Evolutionary conservation across 2,113 vertebrate genomes (phyloP).

Genomic region (Crypturellus undulatus): DNA sequence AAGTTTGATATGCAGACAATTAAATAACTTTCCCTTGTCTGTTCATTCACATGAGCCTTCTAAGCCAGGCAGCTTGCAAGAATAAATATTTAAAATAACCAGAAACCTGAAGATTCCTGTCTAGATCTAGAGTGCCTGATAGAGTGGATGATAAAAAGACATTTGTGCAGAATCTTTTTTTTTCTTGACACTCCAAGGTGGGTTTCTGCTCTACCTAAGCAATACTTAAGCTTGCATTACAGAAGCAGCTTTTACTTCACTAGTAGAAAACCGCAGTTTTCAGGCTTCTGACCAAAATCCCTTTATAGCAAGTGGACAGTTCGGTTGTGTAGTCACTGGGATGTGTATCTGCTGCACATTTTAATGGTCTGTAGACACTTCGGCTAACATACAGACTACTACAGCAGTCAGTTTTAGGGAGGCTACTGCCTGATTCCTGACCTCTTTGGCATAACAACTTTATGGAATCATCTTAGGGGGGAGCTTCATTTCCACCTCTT

Average conservation of each 20-base stretch:
- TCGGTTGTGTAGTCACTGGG: background rate
- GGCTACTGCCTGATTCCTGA: background rate
- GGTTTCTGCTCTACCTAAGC: background rate
- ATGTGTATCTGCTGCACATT: background rate
- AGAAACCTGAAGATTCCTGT: background rate
- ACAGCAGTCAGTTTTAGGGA: background rate
- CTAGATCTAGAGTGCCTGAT: background rate
- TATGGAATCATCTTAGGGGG: background rate
- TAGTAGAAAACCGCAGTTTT: background rate
- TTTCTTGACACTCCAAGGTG: background rate
- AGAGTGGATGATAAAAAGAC: background rate
- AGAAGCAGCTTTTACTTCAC: background rate
- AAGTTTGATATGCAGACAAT: background rate
- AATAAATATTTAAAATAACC: slow-evolving; percentile 51
- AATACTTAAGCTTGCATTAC: background rate
- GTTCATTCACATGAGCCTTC: background rate
- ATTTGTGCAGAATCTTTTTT: background rate
- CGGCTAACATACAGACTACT: background rate
- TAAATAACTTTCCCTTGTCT: background rate
- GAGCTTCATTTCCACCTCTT: background rate
- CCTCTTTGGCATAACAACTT: background rate
- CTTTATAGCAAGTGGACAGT: background rate
- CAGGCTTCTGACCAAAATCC: background rate
- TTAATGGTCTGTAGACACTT: background rate
- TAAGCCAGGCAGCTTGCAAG: background rate